phyloP scores from a whole-genome alignment of 2,888 invertebrate genomes.

The Clivina fossor region DNA sequence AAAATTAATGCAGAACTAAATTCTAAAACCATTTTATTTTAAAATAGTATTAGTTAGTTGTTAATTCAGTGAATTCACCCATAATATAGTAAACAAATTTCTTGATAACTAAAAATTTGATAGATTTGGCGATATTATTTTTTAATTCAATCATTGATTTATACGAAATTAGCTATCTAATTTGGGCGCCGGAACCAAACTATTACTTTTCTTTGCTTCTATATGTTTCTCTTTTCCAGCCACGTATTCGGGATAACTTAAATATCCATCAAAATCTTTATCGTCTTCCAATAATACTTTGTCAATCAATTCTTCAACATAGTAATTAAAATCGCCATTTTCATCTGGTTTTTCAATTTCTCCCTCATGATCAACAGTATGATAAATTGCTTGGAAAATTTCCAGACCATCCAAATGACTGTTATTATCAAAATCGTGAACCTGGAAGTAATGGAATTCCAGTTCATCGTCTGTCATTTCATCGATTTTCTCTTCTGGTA shows the following conservation, averaged over 20 bases:
- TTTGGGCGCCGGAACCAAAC: not conserved
- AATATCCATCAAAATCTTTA: slow-evolving; percentile 78
- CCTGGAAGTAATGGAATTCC: slow-evolving; percentile 81
- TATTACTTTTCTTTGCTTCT: slow-evolving; percentile 34
- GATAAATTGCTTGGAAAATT: slow-evolving; percentile 78
- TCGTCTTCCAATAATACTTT: slow-evolving; percentile 82
- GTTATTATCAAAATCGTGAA: slow-evolving; percentile 90
- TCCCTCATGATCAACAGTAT: slow-evolving; percentile 60
- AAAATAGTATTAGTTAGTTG: too few relatives aligned
- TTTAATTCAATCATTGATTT: too few relatives aligned
- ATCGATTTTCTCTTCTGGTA: slow-evolving; percentile 60
- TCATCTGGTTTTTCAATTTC: slow-evolving; percentile 50
- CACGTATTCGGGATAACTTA: slow-evolving; percentile 81
- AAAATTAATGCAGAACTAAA: too few relatives aligned
- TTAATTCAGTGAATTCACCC: too few relatives aligned
- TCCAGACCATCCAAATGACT: slow-evolving; percentile 88
- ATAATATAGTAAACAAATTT: too few relatives aligned
- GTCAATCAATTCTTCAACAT: slow-evolving; percentile 78
- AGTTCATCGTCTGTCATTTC: slow-evolving; percentile 83
- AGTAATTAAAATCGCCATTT: slow-evolving; percentile 53
- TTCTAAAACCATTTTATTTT: too few relatives aligned
- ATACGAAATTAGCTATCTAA: not conserved
- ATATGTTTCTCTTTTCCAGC: slow-evolving; percentile 46
- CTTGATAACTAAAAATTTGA: too few relatives aligned
- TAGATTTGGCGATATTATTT: too few relatives aligned